A percentile compares a stretch with the other conserved stretches of the same genome.
These are phyloP conservation scores for Melipona bicolor DNA, from an alignment of 2,888 invertebrate genomes.

Conservation along the genomic window DNA sequence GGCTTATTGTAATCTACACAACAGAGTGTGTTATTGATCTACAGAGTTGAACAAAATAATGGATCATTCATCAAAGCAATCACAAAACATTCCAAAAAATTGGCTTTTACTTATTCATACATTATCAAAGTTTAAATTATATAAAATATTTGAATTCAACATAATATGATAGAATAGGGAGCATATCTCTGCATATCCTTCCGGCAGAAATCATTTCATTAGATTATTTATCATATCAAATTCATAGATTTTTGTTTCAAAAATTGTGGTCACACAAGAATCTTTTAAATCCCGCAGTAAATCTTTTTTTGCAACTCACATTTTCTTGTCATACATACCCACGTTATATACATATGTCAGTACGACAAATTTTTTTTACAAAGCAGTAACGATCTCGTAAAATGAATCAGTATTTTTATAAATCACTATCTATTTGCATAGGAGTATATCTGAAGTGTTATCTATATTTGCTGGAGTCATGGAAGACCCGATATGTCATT, in stretches of 20 bases:
- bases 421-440: background rate
- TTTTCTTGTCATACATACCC: background rate
- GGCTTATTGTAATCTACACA: background rate
- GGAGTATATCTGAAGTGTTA: background rate
- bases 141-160: background rate
- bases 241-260: background rate
- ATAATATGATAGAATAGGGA: background rate
- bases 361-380: background rate
- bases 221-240: background rate
- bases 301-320: background rate
- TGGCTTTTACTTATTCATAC: background rate
- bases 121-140: background rate
- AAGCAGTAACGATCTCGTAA: background rate
- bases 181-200: background rate
- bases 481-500: background rate
- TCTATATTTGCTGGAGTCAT: background rate
- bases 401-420: background rate
- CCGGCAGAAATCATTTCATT: background rate
- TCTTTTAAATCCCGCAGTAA: background rate
- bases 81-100: background rate
- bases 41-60: background rate
- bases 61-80: background rate
- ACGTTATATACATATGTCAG: background rate
- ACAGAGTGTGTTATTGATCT: background rate
- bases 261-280: background rate